Conservation (phyloP, 92 coral and sea anemone genomes). For the Diadumene lineata region DNA sequence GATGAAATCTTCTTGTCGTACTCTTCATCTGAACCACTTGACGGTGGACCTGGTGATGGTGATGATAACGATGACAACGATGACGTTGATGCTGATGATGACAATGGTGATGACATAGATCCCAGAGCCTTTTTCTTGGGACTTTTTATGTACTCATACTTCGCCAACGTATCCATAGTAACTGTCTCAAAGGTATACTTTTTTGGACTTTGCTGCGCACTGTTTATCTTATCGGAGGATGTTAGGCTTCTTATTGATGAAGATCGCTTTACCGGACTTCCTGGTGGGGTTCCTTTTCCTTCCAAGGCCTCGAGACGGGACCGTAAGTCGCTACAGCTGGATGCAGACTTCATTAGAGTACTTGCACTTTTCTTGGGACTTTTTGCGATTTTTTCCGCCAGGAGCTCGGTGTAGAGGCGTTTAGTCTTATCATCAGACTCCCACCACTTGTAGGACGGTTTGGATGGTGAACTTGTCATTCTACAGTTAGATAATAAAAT, state of each 20-base stretch:
- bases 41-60: slow-evolving; percentile 22
- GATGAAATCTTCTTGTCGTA: slow-evolving; percentile 19
- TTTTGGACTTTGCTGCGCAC: not conserved
- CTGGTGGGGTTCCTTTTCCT: slow-evolving; percentile 9
- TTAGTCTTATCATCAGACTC: slow-evolving; percentile 87
- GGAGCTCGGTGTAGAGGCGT: slow-evolving; percentile 83
- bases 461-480: slow-evolving; percentile 61
- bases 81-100: slow-evolving; percentile 27
- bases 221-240: not conserved
- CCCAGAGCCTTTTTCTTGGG: slow-evolving; percentile 64
- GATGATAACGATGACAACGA: slow-evolving; percentile 29
- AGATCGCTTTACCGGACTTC: slow-evolving; percentile 32
- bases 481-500: not conserved
- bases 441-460: slow-evolving; percentile 89
- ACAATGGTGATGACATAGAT: not conserved
- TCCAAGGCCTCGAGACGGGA: slow-evolving; percentile 23
- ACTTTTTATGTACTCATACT: slow-evolving; percentile 84
- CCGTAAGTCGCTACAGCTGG: slow-evolving; percentile 24
- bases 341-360: slow-evolving; percentile 19
- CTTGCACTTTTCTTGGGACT: slow-evolving; percentile 52
- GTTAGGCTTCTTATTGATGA: slow-evolving; percentile 17
- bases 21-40: slow-evolving; percentile 34
- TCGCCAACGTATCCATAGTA: slow-evolving; percentile 84
- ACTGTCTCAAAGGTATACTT: slow-evolving; percentile 87
- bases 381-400: slow-evolving; percentile 73